A percentile compares a stretch with the other conserved stretches of the same genome.
Evolutionary conservation across 2,888 invertebrate genomes (phyloP).

Genomic region (Hoplodrina blanda): DNA sequence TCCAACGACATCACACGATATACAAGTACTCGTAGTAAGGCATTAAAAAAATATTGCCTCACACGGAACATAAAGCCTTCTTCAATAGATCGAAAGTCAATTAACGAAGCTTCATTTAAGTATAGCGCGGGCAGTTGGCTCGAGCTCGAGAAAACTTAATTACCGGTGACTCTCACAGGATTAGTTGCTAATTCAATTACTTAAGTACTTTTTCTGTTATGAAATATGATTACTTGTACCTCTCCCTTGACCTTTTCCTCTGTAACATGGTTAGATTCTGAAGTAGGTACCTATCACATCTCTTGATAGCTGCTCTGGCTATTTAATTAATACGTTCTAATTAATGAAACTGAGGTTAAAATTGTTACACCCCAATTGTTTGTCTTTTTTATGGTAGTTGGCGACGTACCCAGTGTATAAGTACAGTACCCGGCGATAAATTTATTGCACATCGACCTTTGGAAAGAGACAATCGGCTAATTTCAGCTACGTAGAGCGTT

Average conservation of each 20-base stretch:
- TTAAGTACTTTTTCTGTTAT: slow-evolving; percentile 1
- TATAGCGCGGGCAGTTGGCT: not conserved
- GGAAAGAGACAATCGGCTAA: no score
- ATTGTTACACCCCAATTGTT: no score
- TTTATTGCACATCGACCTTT: no score
- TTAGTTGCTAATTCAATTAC: slow-evolving; percentile 11
- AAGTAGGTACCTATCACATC: not conserved
- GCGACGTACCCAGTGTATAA: not conserved
- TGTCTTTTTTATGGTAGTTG: no score
- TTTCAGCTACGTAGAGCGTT: no score
- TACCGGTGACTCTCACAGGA: slow-evolving; percentile 3
- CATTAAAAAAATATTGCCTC: no score
- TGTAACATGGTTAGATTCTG: not conserved
- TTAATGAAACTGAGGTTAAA: no score
- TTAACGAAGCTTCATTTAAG: slow-evolving; percentile 3
- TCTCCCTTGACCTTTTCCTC: slow-evolving; percentile 1
- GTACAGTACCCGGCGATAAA: no score
- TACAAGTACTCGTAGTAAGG: no score
- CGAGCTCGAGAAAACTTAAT: slow-evolving; percentile 22
- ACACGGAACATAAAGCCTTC: not conserved
- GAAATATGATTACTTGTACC: slow-evolving; percentile 2
- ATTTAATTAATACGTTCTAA: not conserved
- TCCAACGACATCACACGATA: no score
- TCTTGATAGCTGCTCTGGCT: not conserved
- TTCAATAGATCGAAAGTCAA: slow-evolving; percentile 5